Evolutionary conservation across 2,113 vertebrate genomes (phyloP), one percentile per base, ranked within the genome.

Genomic region (Craseonycteris thonglongyai): DNA sequence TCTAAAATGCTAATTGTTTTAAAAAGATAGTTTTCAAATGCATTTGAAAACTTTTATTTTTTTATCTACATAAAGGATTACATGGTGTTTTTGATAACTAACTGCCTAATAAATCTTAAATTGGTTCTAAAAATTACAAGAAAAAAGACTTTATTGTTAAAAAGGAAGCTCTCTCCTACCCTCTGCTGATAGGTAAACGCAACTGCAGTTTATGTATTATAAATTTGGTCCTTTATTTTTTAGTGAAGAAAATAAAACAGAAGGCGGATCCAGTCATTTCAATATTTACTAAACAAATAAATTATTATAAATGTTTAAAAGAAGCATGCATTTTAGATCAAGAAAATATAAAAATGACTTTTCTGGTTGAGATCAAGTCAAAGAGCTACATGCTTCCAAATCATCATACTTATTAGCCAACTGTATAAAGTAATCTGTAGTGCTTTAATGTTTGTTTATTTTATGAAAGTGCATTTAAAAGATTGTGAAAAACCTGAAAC

Each of bases 201-300:
- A 93, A 96, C 54, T 97, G 58, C 96, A 96, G 26, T 16, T 42
- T 75, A 38, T 56, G 85, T 68, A 40, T 81, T 94, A 35, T 40
- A 22, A 78, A 94, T 2, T 47, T 92, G 6, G 13, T 69, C 4
- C 2, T 92, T 89, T 40, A 28, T 74, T 92, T 92, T 88, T 59
- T 47, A 89, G 54, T 78, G 59, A 92, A 88, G 16, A 92, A 68
- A 89, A 42, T 80, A 45, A 72, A 86, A 72, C 38, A 19, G 47
- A 68, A 92, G n/a, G 28, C 11, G 92, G 26, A 74, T 42, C 7
- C 13, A 76, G 21, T 65, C 19, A 87, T 91, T 84, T 71, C 89
- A 95, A n/a, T 82, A 51, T 93, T 82, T 66, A 76, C 9, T 83
- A 82, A 59, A 54, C 7, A 74, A 78, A 66, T 11, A 40, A 63